A percentile compares a stretch with the other conserved stretches of the same genome.
Conservation (phyloP, 1,140 invertebrate species). For the Ditylenchus dipsaci region DNA sequence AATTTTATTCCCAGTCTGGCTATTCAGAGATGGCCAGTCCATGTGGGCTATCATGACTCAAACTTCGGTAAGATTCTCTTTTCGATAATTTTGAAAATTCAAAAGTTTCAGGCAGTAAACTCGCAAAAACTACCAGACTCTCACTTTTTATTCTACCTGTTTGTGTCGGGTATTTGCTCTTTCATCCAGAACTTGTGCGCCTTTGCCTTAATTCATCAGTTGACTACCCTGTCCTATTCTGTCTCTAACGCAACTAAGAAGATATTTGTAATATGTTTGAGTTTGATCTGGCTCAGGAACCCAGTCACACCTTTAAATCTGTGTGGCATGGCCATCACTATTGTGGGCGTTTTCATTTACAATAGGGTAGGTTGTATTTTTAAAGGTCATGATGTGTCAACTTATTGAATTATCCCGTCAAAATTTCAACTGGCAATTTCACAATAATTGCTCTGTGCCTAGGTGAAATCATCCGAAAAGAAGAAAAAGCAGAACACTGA, state of each 20-base stretch:
- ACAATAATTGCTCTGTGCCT: no score
- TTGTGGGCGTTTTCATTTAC: constrained; percentile 81
- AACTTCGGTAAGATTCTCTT: no score
- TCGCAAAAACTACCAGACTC: constrained; percentile 34
- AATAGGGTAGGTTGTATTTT: constrained; percentile 65
- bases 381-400: no score
- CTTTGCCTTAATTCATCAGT: constrained; percentile 74
- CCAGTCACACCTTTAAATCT: constrained; percentile 82
- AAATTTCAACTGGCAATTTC: no score
- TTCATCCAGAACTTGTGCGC: constrained; percentile 91
- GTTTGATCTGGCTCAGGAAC: constrained; percentile 80
- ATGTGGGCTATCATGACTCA: constrained; percentile 21
- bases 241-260: constrained; percentile 92
- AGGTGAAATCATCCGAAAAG: constrained; percentile 9
- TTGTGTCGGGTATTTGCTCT: constrained; percentile 79
- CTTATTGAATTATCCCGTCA: no score
- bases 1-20: constrained; percentile 82
- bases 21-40: constrained; percentile 69
- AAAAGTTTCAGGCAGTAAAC: background rate
- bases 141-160: constrained; percentile 64
- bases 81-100: background rate
- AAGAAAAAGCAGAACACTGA: background rate
- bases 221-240: constrained; percentile 82
- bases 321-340: constrained; percentile 82
- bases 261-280: constrained; percentile 83